Base-by-base conservation (phyloP, 92 coral and sea anemone species). In the Zoanthus sociatus region DNA sequence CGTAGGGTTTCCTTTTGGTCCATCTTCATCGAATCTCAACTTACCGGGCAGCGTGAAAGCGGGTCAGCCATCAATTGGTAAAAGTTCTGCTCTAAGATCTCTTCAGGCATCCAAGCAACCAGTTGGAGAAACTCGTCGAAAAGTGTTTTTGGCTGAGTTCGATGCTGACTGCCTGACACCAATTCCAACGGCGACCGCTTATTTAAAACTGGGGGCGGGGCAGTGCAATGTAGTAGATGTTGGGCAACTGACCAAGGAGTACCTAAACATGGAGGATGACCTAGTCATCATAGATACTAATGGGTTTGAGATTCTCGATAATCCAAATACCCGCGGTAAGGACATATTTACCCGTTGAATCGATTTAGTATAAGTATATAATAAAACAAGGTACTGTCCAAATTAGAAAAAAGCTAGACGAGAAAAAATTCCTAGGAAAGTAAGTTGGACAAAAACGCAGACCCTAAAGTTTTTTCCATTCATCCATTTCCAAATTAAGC, bases 291-390 rank as follows among this genome's bases (percentile, higher is more conserved):
- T 86, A 13, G 89, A 86, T 73, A 86, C 37, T 4, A 54, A 61
- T 14, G 89, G 89, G 15, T 86, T 86, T 76, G 83, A 86, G 44
- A 86, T 86, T 13, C 17, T 55, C 0, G 89, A 86, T 16, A 86
- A 61, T 75, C 73, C 75, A 75, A 75, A 20, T 18, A 85, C 88
- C 51, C 83, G 83, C 1, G 83, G 88, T 74, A 75, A 61, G 88
- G 32, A 30, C 45, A 73, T 9, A 12, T 67, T 18, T 67, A 18
- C 72, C 42, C 77, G 3, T 73, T 73, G 10, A 45, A 15, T 46
- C 42, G 4, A 73, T 12, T 11, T 48, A 48, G 53, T 48, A 48
- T 48, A 48, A 48, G 53, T 48, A 48, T 48, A 48, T 48, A 48
- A 48, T 48, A 48, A 48, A 48, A 48, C 53, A 48, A 48, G 53